These are phyloP conservation scores for human DNA, from an alignment of 2,113 vertebrate genomes.

Conservation along the genomic window GRCh38 chr6:66674501-66675000, in stretches of 20 bases:
- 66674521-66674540: neutral
- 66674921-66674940: neutral
- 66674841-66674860: neutral
- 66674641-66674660: neutral
- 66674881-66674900: neutral
- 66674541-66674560: neutral
- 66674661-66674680: neutral
- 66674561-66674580: neutral
- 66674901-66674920: neutral
- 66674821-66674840: neutral
- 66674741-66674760: neutral
- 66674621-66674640: neutral
- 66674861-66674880: neutral
- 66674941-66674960: neutral
- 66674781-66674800: neutral
- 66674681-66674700: neutral
- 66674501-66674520: too few relatives aligned
- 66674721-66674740: neutral
- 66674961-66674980: neutral
- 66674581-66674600: neutral
- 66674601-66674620: neutral
- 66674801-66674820: neutral
- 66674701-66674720: neutral
- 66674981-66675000: neutral
- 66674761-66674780: neutral